phyloP scores from a whole-genome alignment of 37 sponge, comb jelly and placozoan species.

The Agelas oroides region DNA sequence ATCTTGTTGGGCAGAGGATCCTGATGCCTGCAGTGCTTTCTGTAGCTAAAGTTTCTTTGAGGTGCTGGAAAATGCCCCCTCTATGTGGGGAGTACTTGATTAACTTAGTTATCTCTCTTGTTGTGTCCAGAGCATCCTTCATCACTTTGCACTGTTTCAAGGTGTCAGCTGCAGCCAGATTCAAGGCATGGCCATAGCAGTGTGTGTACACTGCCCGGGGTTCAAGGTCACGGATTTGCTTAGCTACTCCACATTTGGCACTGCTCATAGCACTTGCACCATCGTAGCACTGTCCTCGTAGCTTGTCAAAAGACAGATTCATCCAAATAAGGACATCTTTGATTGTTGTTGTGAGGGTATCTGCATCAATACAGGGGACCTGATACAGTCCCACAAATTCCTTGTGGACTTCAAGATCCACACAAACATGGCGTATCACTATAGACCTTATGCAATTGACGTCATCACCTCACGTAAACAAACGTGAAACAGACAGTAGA shows the following conservation, averaged over 20 bases:
- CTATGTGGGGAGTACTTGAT: conserved; percentile 71
- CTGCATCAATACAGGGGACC: conserved; percentile 21
- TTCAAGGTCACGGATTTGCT: too few relatives aligned
- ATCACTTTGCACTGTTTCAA: too few relatives aligned
- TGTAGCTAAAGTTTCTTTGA: conserved; percentile 32
- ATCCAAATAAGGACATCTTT: conserved; percentile 50
- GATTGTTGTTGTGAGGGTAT: conserved; percentile 2
- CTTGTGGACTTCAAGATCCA: conserved; percentile 50
- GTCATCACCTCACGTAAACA: too few relatives aligned
- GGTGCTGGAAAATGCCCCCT: conserved; percentile 34
- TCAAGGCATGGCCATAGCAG: too few relatives aligned
- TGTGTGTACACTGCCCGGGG: too few relatives aligned
- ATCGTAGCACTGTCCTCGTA: conserved; percentile 61
- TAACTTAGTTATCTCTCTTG: conserved; percentile 65
- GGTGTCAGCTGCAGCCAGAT: too few relatives aligned
- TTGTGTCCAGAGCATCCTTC: too few relatives aligned
- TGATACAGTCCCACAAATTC: conserved; percentile 54
- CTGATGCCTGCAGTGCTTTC: conserved; percentile 41
- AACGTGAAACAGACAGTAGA: too few relatives aligned
- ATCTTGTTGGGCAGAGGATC: conserved; percentile 67
- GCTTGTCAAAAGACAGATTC: conserved; percentile 25
- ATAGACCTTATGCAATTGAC: too few relatives aligned
- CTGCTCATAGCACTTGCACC: too few relatives aligned
- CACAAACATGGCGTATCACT: conserved; percentile 35
- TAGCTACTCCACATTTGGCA: too few relatives aligned